These are phyloP conservation scores for Spilarctia lutea DNA, from an alignment of 2,888 invertebrate species.

Conservation along the genomic window DNA sequence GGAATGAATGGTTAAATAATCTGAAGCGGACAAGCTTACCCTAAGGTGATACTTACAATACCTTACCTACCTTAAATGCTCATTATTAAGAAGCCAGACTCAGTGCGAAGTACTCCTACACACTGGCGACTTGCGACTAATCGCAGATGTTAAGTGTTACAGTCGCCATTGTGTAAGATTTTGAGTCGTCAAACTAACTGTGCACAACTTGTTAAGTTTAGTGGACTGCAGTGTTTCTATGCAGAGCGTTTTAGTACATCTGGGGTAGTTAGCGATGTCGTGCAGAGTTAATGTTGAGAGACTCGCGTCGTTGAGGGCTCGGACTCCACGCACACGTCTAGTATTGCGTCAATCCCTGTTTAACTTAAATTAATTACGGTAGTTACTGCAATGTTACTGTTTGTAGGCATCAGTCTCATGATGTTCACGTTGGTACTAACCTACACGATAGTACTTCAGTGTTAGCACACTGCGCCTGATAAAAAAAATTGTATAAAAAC, in stretches of 20 bases:
- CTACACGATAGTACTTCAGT: slow-evolving; percentile 45
- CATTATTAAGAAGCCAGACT: slow-evolving; percentile 71
- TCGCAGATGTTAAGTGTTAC: slow-evolving; percentile 5
- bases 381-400: slow-evolving; percentile 54
- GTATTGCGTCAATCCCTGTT: slow-evolving; percentile 79
- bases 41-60: slow-evolving; percentile 72
- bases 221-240: not conserved
- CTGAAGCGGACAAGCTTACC: slow-evolving; percentile 69
- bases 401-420: slow-evolving; percentile 72
- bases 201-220: slow-evolving; percentile 38
- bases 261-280: slow-evolving; percentile 10
- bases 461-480: slow-evolving; percentile 50
- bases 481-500: slow-evolving; percentile 62
- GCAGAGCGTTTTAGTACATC: not conserved
- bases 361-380: slow-evolving; percentile 70
- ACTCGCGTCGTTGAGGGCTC: slow-evolving; percentile 13
- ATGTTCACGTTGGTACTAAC: slow-evolving; percentile 59
- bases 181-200: slow-evolving; percentile 44
- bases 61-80: slow-evolving; percentile 73
- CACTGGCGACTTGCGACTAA: slow-evolving; percentile 23
- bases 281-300: slow-evolving; percentile 45
- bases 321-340: slow-evolving; percentile 56
- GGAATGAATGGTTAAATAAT: slow-evolving; percentile 71
- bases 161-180: slow-evolving; percentile 15
- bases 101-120: slow-evolving; percentile 46